Evolutionary conservation across 2,113 vertebrate species (phyloP).

Genomic region (Bucco capensis): DNA sequence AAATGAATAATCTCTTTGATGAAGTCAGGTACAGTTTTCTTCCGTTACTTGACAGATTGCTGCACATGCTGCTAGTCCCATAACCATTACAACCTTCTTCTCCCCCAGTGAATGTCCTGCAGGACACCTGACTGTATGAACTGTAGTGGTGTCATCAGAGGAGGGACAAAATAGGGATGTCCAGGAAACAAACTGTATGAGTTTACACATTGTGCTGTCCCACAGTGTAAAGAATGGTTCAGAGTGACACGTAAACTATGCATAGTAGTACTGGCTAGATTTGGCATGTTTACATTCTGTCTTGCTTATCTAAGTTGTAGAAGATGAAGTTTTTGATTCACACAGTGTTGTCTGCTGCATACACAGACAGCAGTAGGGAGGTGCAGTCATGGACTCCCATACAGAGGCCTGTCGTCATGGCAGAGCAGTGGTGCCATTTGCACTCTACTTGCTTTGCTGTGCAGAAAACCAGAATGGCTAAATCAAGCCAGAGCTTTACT

Average conservation of each 20-base stretch:
- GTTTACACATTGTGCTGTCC: not conserved
- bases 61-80: rapidly evolving
- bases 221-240: not conserved
- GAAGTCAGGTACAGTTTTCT: conserved; percentile 85
- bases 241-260: not conserved
- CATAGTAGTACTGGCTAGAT: not conserved
- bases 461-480: rapidly evolving
- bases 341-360: rapidly evolving
- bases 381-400: rapidly evolving
- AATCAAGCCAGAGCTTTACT: rapidly evolving
- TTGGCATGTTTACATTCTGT: not conserved
- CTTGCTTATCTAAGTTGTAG: rapidly evolving
- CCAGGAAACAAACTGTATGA: rapidly evolving
- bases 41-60: rapidly evolving
- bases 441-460: not conserved
- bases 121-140: not conserved
- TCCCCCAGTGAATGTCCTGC: rapidly evolving
- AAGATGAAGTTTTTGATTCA: not conserved
- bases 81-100: not conserved
- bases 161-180: rapidly evolving
- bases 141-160: rapidly evolving
- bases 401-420: not conserved
- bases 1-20: conserved; percentile 94
- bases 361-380: rapidly evolving
- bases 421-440: rapidly evolving